phyloP scores from a whole-genome alignment of 2,797 vertebrate species.

The Sarcophilus harrisii region DNA sequence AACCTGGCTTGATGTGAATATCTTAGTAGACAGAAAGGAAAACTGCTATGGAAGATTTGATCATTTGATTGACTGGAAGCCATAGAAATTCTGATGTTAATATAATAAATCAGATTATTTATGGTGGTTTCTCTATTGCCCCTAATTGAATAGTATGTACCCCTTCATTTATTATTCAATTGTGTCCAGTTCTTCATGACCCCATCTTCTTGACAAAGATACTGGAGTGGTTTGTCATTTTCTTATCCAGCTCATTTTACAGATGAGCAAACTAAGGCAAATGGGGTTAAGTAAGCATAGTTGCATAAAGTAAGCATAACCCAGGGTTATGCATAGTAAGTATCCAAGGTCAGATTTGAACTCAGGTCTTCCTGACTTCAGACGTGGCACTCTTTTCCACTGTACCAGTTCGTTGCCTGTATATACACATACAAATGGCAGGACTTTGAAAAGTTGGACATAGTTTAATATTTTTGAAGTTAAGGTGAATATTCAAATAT shows the following conservation, averaged over 20 bases:
- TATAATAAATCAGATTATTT: neutral
- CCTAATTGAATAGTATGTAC: neutral
- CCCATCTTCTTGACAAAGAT: neutral
- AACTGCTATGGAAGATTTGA: neutral
- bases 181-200: neutral
- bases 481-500: slow-evolving; percentile 47
- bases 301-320: no score
- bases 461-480: slow-evolving; percentile 55
- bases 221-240: neutral
- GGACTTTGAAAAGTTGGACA: slow-evolving; percentile 19
- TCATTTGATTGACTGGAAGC: neutral
- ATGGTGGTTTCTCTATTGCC: neutral
- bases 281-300: neutral
- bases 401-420: neutral
- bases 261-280: neutral
- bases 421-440: slow-evolving; percentile 52
- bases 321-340: neutral
- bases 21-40: neutral
- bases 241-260: neutral
- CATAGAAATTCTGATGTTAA: neutral
- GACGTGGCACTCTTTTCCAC: neutral
- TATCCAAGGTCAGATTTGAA: slow-evolving; percentile 16
- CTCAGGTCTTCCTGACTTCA: slow-evolving; percentile 9
- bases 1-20: neutral
- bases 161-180: neutral